These are phyloP conservation scores for Grammomys dolichurus DNA, from an alignment of 2,113 vertebrate genomes.

Conservation along the genomic window DNA sequence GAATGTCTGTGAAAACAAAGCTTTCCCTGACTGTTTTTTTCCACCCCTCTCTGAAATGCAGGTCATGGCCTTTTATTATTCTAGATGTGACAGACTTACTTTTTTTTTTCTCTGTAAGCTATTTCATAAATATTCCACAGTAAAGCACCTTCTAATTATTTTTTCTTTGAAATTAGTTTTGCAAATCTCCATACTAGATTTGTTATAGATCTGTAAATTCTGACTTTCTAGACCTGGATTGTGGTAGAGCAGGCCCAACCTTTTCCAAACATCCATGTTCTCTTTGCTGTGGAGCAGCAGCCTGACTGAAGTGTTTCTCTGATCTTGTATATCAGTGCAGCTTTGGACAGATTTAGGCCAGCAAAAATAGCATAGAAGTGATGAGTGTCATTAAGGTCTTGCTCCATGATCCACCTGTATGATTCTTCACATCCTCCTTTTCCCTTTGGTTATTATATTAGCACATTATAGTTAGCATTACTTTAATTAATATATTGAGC, in stretches of 20 bases:
- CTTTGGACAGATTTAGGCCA: background rate
- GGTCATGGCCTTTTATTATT: constrained; percentile 45
- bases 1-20: constrained; percentile 62
- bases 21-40: constrained; percentile 64
- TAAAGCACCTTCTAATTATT: background rate
- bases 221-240: background rate
- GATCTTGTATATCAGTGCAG: background rate
- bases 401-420: background rate
- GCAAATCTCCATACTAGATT: constrained; percentile 7
- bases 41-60: constrained; percentile 38
- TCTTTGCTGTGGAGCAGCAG: background rate
- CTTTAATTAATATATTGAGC: background rate
- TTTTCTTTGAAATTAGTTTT: constrained; percentile 32
- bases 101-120: constrained; percentile 9
- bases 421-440: background rate
- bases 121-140: constrained; percentile 27
- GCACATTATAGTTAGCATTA: background rate
- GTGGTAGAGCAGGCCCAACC: background rate
- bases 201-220: background rate
- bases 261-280: background rate
- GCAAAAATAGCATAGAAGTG: background rate
- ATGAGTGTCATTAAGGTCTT: background rate
- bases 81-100: constrained; percentile 32
- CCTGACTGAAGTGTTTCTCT: background rate
- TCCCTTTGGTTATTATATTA: background rate